phyloP scores from a whole-genome alignment of 2,113 vertebrate genomes.

The Heptranchias perlo region DNA sequence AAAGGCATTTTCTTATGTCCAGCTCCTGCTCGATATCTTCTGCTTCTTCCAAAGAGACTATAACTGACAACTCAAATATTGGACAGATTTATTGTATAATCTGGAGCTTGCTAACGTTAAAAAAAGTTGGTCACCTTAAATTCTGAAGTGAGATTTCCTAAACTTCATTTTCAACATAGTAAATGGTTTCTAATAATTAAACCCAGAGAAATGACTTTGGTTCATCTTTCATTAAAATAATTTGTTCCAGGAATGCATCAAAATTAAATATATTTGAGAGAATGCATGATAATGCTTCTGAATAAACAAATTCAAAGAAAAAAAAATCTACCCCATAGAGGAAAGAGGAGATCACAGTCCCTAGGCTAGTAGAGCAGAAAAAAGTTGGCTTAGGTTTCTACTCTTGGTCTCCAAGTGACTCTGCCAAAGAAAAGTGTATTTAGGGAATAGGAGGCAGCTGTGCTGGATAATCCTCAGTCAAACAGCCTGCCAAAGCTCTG shows the following conservation, averaged over 20 bases:
- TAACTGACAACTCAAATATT: background rate
- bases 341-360: background rate
- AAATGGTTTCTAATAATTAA: background rate
- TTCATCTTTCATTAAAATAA: background rate
- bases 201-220: background rate
- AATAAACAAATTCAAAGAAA: background rate
- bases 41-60: background rate
- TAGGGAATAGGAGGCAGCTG: background rate
- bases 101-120: constrained; percentile 40
- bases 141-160: background rate
- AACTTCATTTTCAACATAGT: background rate
- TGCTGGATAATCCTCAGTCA: background rate
- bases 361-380: background rate
- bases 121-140: background rate
- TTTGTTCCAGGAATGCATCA: background rate
- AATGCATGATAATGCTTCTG: background rate
- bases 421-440: background rate
- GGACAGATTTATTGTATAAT: constrained; percentile 54
- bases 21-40: background rate
- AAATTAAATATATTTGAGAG: background rate
- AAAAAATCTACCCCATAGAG: too few relatives aligned
- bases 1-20: background rate
- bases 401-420: background rate
- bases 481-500: background rate
- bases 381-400: background rate